A percentile compares a stretch with the other conserved stretches of the same genome.
Evolutionary conservation across 2,113 vertebrate genomes (phyloP).

Genomic region (Vidua chalybeata): DNA sequence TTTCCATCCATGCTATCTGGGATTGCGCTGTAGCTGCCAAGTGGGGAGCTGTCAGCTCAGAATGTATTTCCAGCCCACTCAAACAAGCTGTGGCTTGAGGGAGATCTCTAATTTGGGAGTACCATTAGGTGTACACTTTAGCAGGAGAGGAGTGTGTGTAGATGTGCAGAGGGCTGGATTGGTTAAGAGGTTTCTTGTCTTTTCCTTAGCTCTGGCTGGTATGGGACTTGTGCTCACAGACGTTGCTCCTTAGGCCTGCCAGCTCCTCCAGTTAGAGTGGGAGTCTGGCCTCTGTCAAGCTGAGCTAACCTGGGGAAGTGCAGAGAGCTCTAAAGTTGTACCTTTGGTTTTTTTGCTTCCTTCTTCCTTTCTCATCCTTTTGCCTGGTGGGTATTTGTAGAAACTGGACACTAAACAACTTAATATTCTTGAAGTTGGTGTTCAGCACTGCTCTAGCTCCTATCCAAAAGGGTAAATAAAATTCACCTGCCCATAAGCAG

Average conservation of each 20-base stretch:
- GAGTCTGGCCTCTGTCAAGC: not conserved
- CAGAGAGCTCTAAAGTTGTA: not conserved
- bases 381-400: not conserved
- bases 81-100: not conserved
- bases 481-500: not conserved
- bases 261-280: not conserved
- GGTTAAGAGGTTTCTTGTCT: not conserved
- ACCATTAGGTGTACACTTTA: not conserved
- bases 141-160: not conserved
- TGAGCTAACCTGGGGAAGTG: not conserved
- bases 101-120: not conserved
- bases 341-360: not conserved
- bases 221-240: not conserved
- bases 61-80: not conserved
- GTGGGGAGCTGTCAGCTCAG: not conserved
- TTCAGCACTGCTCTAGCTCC: not conserved
- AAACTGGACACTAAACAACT: not conserved
- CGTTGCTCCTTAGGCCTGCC: not conserved
- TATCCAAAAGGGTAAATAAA: not conserved
- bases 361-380: not conserved
- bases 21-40: not conserved
- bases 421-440: not conserved
- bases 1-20: rapidly evolving
- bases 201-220: not conserved
- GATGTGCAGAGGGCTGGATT: not conserved